Base-by-base conservation (phyloP, 1,140 invertebrate species). In the Brachionus manjavacas region DNA sequence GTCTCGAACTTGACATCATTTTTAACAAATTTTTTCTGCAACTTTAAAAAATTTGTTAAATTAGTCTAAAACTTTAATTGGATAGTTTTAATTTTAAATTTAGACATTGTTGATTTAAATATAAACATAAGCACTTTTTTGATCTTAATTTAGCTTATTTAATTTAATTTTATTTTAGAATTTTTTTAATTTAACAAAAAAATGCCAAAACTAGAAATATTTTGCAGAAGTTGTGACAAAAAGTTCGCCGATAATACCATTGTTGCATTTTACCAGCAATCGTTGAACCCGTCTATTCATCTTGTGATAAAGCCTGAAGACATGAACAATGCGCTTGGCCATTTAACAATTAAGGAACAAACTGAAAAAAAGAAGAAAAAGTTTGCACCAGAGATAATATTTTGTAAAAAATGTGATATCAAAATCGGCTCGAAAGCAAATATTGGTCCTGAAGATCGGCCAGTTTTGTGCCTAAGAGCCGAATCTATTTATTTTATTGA, bases 161-260 rank as follows among this genome's bases (percentile, higher is more conserved):
- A 35, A 35, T 7, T 46, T 55, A 23, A 20, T 39, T 39, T 39
- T 35, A 41, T 39, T 68, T 68, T 14, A 28, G n/a, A 68, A 68
- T 35, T 35, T 35, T 6, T 31, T 31, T 31, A 31, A 31, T 31
- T 31, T 31, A 4, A 6, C 31, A 0, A 68, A 68, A 41, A 41
- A 72, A 72, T 72, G 68, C 35, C 68, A 20, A 72, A 72, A 72
- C 35, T 72, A 35, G 31, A 72, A 41, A 41, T 72, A 11, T 72
- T 39, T 72, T 39, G 35, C n/a, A 41, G n/a, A 39, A n/a, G 16
- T 43, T 72, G 68, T 43, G 39, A 72, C 23, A 39, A 11, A 41
- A 41, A 20, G 16, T 16, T 72, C 16, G 68, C 31, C 3, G 68
- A 72, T 41, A 39, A 72, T 43, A 72, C 68, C 3, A n/a, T n/a